Evolutionary conservation across 2,113 vertebrate genomes (phyloP), one percentile per base, ranked within the genome.

Genomic region (Cranoglanis bouderius): DNA sequence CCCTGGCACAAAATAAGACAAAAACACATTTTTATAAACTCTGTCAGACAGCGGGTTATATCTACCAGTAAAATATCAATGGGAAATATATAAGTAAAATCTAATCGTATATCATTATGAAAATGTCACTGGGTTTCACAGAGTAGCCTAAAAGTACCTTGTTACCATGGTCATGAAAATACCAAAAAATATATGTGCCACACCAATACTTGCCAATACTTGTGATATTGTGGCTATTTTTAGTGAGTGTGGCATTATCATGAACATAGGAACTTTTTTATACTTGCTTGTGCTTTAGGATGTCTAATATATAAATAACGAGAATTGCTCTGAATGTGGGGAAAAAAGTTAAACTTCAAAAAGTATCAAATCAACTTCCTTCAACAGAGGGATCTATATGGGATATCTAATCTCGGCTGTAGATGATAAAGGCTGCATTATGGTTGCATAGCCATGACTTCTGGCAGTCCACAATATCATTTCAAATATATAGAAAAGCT

Each of bases 401-500:
- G n/a, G 9, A 57, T 61, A 83, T 83, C 55, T 61, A 82, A 83
- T 83, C 51, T 83, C 0, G 0, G 32, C n/a, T 35, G 9, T 57
- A 40, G 35, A 43, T 55, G 65, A 85, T 38, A 85, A 72, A 67
- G 14, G 29, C 61, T 51, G 46, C 46, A 85, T 85, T 85, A 84
- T 35, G 46, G 83, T 46, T 85, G 46, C 78, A 40, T 19, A 87
- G 61, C 19, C 49, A 61, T 77, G 13, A 67, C 18, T 82, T 55
- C 84, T 85, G 49, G 19, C 65, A 53, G 49, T 70, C 49, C 35
- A 85, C 67, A 55, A 29, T 85, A 85, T 74, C 65, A 85, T 74
- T 74, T 57, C 51, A 53, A 74, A 57, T 74, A 74, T 75, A 63
- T 49, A 59, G 59, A 49, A 59, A 85, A 49, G 43, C 53, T 77